Conservation (phyloP, 2,113 vertebrate species). For the Scomber colias region DNA sequence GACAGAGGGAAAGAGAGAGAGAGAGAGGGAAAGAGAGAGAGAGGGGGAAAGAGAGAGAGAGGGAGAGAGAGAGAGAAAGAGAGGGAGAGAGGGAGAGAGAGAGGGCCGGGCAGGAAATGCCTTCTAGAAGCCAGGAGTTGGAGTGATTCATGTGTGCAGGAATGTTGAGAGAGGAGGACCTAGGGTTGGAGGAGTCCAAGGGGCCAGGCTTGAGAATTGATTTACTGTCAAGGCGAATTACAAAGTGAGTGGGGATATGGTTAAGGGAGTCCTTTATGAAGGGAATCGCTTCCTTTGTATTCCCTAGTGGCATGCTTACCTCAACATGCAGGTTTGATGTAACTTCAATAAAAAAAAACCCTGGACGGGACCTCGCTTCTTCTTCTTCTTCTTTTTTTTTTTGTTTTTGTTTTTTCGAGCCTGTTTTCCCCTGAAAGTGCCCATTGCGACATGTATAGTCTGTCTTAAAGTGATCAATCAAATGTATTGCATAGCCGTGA, state of each 20-base stretch:
- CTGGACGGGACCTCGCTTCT: slow-evolving; percentile 59
- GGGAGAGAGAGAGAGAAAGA: slow-evolving; percentile 76
- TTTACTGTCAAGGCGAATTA: slow-evolving; percentile 97
- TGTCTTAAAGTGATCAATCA: slow-evolving; percentile 79
- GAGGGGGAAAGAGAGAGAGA: slow-evolving; percentile 17
- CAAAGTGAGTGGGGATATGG: slow-evolving; percentile 92
- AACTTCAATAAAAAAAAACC: slow-evolving; percentile 69
- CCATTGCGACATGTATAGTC: slow-evolving; percentile 76
- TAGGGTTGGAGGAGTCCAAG: slow-evolving; percentile 87
- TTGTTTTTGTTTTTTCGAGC: slow-evolving; percentile 47
- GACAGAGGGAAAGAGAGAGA: slow-evolving; percentile 61
- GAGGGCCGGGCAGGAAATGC: slow-evolving; percentile 94
- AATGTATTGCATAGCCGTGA: slow-evolving; percentile 75
- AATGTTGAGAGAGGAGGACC: slow-evolving; percentile 88
- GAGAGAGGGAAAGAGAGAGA: slow-evolving; percentile 81
- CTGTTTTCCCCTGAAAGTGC: slow-evolving; percentile 74
- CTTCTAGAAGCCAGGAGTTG: slow-evolving; percentile 96
- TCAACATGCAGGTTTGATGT: slow-evolving; percentile 93
- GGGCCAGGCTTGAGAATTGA: slow-evolving; percentile 94
- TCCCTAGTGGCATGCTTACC: slow-evolving; percentile 92
- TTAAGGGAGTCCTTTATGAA: slow-evolving; percentile 93
- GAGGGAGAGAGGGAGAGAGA: slow-evolving; percentile 73
- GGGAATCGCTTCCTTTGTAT: slow-evolving; percentile 93
- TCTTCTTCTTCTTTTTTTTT: not conserved
- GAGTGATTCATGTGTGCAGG: slow-evolving; percentile 95